phyloP scores from a whole-genome alignment of 64 coral and sea anemone genomes.

The Actinia equina region DNA sequence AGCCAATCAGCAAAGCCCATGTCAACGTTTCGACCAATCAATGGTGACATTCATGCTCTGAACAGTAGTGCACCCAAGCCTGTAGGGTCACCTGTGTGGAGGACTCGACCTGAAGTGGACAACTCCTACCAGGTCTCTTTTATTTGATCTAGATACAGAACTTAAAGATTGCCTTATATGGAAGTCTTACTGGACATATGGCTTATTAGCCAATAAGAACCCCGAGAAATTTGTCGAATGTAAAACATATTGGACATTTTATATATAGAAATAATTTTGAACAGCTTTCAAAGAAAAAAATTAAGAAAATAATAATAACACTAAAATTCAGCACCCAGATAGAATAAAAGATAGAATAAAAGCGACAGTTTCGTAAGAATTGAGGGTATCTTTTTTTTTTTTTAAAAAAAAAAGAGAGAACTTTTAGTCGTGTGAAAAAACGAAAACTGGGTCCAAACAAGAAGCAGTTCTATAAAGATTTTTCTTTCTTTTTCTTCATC shows the following conservation, averaged over 20 bases:
- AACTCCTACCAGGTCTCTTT: slow-evolving; percentile 58
- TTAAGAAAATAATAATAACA: background rate
- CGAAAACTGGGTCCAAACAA: no score
- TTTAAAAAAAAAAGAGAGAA: background rate
- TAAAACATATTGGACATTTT: background rate
- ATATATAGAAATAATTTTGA: background rate
- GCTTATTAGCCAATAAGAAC: background rate
- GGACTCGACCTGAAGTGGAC: slow-evolving; percentile 52
- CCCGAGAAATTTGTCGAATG: background rate
- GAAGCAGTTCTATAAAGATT: no score
- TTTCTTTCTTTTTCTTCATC: no score
- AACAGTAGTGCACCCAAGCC: slow-evolving; percentile 43
- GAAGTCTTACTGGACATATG: background rate
- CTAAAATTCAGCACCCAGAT: background rate
- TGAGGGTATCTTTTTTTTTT: background rate
- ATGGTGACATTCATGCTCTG: slow-evolving; percentile 80
- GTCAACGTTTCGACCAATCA: slow-evolving; percentile 79
- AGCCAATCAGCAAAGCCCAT: slow-evolving; percentile 23
- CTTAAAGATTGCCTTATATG: slow-evolving; percentile 18
- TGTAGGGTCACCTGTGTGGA: slow-evolving; percentile 81
- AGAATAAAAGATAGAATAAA: background rate
- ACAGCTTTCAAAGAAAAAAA: slow-evolving; percentile 5
- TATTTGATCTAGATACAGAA: slow-evolving; percentile 41
- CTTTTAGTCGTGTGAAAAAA: no score
- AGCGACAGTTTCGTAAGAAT: background rate